A percentile compares a stretch with the other conserved stretches of the same genome.
These are phyloP conservation scores for Rhizomys pruinosus DNA, from an alignment of 2,113 vertebrate species.

Conservation along the genomic window DNA sequence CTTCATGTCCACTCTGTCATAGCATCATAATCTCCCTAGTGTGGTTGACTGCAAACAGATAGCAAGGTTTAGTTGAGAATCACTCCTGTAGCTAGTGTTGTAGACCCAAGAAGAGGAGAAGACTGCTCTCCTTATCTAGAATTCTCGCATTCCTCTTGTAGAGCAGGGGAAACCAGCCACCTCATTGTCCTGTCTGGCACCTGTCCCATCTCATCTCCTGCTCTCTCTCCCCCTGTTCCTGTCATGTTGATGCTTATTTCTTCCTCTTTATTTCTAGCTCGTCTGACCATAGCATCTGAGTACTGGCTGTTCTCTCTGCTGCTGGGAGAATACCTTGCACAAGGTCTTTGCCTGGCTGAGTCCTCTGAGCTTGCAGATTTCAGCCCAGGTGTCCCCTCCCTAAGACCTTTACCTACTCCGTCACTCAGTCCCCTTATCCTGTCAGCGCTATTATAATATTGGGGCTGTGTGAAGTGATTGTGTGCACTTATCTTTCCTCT, in stretches of 20 bases:
- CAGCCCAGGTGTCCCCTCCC: neutral
- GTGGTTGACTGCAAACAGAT: constrained; percentile 13
- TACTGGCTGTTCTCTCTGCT: neutral
- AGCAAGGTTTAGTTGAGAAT: neutral
- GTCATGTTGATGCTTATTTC: neutral
- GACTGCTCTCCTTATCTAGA: neutral
- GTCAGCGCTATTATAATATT: neutral
- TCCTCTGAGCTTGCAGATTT: neutral
- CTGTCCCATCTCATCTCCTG: neutral
- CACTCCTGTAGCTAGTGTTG: neutral
- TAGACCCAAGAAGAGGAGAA: neutral
- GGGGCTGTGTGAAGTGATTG: neutral
- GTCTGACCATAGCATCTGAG: neutral
- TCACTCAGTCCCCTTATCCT: neutral
- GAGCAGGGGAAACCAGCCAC: neutral
- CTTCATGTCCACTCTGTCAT: neutral
- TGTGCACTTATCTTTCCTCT: neutral
- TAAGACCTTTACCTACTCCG: neutral
- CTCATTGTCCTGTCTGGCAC: neutral
- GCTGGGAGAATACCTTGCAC: neutral
- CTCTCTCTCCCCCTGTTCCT: neutral
- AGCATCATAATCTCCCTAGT: neutral
- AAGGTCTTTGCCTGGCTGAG: neutral
- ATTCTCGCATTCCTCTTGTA: neutral
- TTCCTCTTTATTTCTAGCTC: neutral